These are phyloP conservation scores for Callosobruchus maculatus DNA, from an alignment of 2,888 invertebrate species.

Conservation along the genomic window DNA sequence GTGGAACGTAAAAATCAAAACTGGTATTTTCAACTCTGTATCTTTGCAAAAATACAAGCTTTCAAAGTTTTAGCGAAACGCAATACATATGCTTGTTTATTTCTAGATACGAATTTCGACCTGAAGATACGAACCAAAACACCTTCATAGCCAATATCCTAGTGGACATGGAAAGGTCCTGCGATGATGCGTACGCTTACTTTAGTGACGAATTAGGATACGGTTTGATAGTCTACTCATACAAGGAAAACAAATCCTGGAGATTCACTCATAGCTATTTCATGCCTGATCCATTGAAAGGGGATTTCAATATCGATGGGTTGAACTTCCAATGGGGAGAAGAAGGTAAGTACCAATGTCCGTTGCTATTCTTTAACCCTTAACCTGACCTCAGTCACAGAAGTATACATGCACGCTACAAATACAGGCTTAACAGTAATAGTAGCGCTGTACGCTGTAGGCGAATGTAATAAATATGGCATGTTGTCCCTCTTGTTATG, in stretches of 20 bases:
- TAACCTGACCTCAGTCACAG: too few relatives aligned
- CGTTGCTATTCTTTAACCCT: too few relatives aligned
- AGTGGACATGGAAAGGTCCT: slow-evolving; percentile 54
- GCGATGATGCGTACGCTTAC: slow-evolving; percentile 31
- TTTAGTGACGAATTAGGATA: slow-evolving; percentile 77
- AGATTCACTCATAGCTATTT: slow-evolving; percentile 75
- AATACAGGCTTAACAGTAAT: too few relatives aligned
- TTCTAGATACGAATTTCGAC: slow-evolving; percentile 58
- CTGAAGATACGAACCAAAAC: slow-evolving; percentile 70
- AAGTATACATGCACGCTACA: too few relatives aligned
- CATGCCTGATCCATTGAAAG: slow-evolving; percentile 75
- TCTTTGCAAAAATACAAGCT: too few relatives aligned
- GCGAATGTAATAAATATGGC: too few relatives aligned
- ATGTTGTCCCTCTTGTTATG: too few relatives aligned
- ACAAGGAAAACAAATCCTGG: slow-evolving; percentile 74
- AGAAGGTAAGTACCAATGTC: slow-evolving; percentile 48
- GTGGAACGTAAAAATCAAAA: too few relatives aligned
- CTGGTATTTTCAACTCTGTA: too few relatives aligned
- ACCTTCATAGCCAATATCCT: slow-evolving; percentile 85
- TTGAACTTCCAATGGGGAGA: slow-evolving; percentile 82
- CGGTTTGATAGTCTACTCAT: slow-evolving; percentile 76
- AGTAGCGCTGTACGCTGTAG: too few relatives aligned
- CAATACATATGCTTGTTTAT: slow-evolving; percentile 9
- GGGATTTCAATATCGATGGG: slow-evolving; percentile 75
- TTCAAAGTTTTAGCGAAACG: too few relatives aligned